Evolutionary conservation across 2,113 vertebrate genomes (phyloP).

Genomic region (Cairina moschata): DNA sequence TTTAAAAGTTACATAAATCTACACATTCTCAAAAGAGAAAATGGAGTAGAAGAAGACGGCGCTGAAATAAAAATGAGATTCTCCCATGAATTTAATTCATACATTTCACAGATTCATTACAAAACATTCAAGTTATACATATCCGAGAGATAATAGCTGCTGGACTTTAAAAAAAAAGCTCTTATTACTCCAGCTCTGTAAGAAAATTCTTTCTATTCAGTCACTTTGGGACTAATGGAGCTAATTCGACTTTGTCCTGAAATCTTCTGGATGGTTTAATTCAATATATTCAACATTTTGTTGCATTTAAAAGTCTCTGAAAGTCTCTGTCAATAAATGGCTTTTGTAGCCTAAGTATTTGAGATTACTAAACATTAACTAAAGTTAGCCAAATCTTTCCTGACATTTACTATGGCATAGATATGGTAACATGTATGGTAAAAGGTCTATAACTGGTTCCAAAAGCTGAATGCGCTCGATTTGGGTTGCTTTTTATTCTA

Average conservation of each 20-base stretch:
- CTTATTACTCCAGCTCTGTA: constrained; percentile 3
- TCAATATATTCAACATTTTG: constrained; percentile 17
- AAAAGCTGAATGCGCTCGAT: not conserved
- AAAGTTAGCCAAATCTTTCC: not conserved
- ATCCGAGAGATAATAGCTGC: not conserved
- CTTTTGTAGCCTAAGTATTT: not conserved
- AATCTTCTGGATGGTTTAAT: constrained; percentile 18
- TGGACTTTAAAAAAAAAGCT: constrained; percentile 1
- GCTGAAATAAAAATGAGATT: not conserved
- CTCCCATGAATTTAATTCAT: not conserved
- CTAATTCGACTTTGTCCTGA: constrained; percentile 24
- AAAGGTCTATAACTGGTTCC: not conserved
- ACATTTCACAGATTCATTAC: not conserved
- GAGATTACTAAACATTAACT: not conserved
- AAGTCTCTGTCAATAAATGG: not conserved
- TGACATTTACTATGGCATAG: not conserved
- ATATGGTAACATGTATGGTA: not conserved
- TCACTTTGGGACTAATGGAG: constrained; percentile 16
- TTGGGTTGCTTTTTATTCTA: not conserved
- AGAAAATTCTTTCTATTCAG: constrained; percentile 4
- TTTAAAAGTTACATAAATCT: not conserved
- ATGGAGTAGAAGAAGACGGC: not conserved
- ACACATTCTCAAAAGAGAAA: not conserved
- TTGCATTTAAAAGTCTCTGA: not conserved
- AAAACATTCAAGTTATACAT: not conserved